phyloP scores from a whole-genome alignment of 2,888 invertebrate genomes.

The Rhimphoctona megacephalus region DNA sequence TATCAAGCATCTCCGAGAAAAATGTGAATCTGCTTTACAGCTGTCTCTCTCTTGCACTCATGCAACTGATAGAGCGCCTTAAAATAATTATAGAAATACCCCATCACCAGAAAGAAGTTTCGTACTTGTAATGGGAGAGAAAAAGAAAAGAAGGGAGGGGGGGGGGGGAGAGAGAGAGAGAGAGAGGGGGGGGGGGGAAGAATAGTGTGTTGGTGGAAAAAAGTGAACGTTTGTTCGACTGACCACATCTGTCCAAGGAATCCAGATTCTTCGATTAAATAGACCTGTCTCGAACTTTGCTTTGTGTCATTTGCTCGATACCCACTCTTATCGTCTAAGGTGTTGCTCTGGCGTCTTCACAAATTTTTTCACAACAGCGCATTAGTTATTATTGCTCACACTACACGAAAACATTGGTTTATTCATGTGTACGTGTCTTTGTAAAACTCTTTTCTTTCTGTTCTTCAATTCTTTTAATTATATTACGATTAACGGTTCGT shows the following conservation, averaged over 20 bases:
- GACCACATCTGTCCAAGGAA: conserved; percentile 82
- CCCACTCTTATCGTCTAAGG: conserved; percentile 80
- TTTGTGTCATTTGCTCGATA: conserved; percentile 80
- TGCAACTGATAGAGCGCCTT: too few species aligned
- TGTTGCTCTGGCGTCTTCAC: conserved; percentile 79
- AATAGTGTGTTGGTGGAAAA: conserved; percentile 54
- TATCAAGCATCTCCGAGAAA: too few species aligned
- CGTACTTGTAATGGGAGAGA: conserved; percentile 5
- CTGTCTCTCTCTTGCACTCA: too few species aligned
- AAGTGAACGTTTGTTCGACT: conserved; percentile 75
- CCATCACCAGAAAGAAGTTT: conserved; percentile 17
- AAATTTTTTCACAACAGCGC: conserved; percentile 57
- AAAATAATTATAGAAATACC: background rate
- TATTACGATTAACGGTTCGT: conserved; percentile 4
- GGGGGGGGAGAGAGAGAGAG: conserved; percentile 6
- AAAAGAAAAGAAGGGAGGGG: background rate
- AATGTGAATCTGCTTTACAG: too few species aligned
- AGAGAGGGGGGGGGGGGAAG: background rate
- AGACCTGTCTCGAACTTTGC: conserved; percentile 80
- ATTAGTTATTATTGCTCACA: conserved; percentile 57
- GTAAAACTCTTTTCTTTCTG: background rate
- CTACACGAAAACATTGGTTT: conserved; percentile 20
- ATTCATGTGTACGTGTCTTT: conserved; percentile 8
- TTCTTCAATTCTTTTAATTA: background rate
- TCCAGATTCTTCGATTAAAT: conserved; percentile 82